Conservation (phyloP, 2,113 vertebrate species). For the Albula goreensis region DNA sequence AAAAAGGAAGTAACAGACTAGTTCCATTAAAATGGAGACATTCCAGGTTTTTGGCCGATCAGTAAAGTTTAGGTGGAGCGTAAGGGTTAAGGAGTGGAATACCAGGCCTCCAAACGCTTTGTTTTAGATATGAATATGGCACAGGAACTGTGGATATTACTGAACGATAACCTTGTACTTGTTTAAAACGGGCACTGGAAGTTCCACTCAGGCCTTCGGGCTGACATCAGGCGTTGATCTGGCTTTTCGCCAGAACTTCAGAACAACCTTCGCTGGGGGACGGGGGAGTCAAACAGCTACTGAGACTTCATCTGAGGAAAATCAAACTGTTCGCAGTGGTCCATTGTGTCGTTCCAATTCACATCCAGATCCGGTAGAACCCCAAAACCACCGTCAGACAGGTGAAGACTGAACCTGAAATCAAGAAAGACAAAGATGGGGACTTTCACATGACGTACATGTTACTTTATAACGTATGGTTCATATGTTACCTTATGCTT, state of each 20-base stretch:
- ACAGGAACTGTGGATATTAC: neutral
- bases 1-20: neutral
- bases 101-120: neutral
- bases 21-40: neutral
- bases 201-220: too few species aligned
- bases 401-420: slow-evolving; percentile 73
- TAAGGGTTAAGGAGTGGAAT: neutral
- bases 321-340: neutral
- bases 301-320: neutral
- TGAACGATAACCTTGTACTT: too few species aligned
- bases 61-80: neutral
- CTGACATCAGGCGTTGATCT: too few species aligned
- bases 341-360: slow-evolving; percentile 14
- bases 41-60: neutral
- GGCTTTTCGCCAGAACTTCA: too few species aligned
- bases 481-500: too few species aligned
- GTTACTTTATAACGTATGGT: neutral
- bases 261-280: neutral
- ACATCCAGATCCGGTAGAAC: slow-evolving; percentile 78
- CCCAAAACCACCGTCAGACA: slow-evolving; percentile 73
- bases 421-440: slow-evolving; percentile 15
- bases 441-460: too few species aligned
- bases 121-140: neutral
- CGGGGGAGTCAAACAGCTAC: neutral
- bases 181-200: neutral